These are phyloP conservation scores for Amiota communis DNA, from an alignment of 2,888 invertebrate genomes.

Conservation along the genomic window DNA sequence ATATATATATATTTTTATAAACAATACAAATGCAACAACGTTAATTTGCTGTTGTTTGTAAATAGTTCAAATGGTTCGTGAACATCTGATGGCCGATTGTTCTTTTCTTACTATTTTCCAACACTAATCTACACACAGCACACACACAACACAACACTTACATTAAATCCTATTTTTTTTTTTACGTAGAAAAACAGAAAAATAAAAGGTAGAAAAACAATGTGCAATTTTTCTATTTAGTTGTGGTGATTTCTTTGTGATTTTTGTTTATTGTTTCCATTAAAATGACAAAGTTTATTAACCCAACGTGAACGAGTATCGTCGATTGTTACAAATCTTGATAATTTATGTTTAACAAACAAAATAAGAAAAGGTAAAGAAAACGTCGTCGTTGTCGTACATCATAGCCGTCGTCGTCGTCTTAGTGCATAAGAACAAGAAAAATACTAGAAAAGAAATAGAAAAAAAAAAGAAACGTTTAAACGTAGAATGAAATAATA, in stretches of 20 bases:
- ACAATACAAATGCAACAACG: too few relatives aligned
- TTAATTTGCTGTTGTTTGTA: too few relatives aligned
- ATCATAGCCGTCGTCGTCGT: neutral
- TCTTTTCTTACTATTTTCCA: too few relatives aligned
- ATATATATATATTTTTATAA: too few relatives aligned
- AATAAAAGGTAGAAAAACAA: neutral
- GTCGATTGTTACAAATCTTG: neutral
- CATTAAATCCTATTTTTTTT: neutral
- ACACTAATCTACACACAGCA: too few relatives aligned
- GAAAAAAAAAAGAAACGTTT: neutral
- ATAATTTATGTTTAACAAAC: neutral
- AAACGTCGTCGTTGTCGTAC: neutral
- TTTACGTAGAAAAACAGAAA: conserved; percentile 2
- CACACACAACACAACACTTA: too few relatives aligned
- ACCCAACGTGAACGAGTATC: neutral
- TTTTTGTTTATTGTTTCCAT: neutral
- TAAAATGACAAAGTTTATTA: conserved; percentile 5
- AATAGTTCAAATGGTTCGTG: too few relatives aligned
- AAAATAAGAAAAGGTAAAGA: neutral
- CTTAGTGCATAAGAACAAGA: neutral
- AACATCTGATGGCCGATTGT: too few relatives aligned
- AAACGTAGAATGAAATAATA: neutral
- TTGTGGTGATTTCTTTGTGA: conserved; percentile 12
- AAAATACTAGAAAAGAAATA: conserved; percentile 4
- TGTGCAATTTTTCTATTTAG: neutral